Base-by-base conservation (phyloP, 2,113 vertebrate species). In the Gymnarchus niloticus region DNA sequence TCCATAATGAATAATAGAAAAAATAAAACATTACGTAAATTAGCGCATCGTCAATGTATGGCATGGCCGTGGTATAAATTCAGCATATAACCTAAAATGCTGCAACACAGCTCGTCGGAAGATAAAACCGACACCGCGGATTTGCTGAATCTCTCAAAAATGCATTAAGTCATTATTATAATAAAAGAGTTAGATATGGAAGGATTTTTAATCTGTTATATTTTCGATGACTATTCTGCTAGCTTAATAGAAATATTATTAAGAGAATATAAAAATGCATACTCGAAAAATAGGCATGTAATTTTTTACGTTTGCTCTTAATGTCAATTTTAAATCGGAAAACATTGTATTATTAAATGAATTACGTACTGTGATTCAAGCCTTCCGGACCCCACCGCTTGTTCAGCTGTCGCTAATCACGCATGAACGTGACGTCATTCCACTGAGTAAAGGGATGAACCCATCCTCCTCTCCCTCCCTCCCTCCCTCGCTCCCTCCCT, bases 341-440 rank as follows among this genome's bases (percentile, higher is more conserved):
- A 28, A 28, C 14, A 25, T 2, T 28, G 12, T 28, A 54, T 48
- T 81, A 81, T n/a, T 44, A 52, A 51, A 81, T 52, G 41, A 52
- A 81, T 81, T 49, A 49, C 80, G 44, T 81, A 81, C 77, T 48
- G 76, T 81, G 61, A 85, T 81, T 61, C 21, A 85, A 85, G 85
- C 77, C 56, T 61, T 81, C 77, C 85, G 54, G 78, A n/a, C 56
- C 56, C 54, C 76, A 59, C 17, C 52, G 82, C 52, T 28, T 17
- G 17, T 44, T 46, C 52, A 57, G 44, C 65, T 33, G 25, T 33
- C 48, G 6, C 54, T 83, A 37, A n/a, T 41, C 83, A 41, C 8
- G 52, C 84, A 57, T 37, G 51, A 78, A 49, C 33, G 51, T 85
- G 84, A 85, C 73, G 84, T 85, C 84, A 85, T 73, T 73, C 33